Conservation (phyloP, 2,888 invertebrate species). For the Xestia c-nigrum region DNA sequence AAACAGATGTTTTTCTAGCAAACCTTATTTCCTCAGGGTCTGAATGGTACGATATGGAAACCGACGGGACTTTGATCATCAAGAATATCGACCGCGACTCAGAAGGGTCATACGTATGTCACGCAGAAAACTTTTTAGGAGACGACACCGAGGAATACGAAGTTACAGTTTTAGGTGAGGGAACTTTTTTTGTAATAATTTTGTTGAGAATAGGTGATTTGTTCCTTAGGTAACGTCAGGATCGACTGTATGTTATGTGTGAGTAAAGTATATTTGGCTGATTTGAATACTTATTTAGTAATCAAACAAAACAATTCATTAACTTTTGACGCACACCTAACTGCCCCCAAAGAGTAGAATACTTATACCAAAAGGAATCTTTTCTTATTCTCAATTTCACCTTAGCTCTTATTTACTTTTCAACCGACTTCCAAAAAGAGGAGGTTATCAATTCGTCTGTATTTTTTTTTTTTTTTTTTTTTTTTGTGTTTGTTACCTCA, state of each 20-base stretch:
- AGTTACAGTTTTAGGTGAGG: constrained; percentile 74
- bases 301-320: not conserved
- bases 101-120: constrained; percentile 72
- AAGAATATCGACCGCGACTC: constrained; percentile 69
- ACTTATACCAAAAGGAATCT: not conserved
- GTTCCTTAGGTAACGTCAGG: not conserved
- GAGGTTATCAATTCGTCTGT: too few relatives aligned
- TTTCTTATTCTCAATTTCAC: not conserved
- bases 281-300: not conserved
- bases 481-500: too few relatives aligned
- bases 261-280: not conserved
- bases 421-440: too few relatives aligned
- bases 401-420: not conserved
- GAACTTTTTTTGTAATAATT: not conserved
- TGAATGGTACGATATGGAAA: constrained; percentile 72
- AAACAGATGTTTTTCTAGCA: not conserved
- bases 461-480: too few relatives aligned
- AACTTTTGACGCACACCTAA: not conserved
- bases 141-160: constrained; percentile 63
- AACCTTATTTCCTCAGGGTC: constrained; percentile 66
- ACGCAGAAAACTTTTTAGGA: constrained; percentile 73
- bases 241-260: not conserved
- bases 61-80: constrained; percentile 75
- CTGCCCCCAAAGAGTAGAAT: too few relatives aligned
- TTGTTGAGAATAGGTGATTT: not conserved